Evolutionary conservation across 2,888 invertebrate genomes (phyloP).

Genomic region (Cerastoderma edule): DNA sequence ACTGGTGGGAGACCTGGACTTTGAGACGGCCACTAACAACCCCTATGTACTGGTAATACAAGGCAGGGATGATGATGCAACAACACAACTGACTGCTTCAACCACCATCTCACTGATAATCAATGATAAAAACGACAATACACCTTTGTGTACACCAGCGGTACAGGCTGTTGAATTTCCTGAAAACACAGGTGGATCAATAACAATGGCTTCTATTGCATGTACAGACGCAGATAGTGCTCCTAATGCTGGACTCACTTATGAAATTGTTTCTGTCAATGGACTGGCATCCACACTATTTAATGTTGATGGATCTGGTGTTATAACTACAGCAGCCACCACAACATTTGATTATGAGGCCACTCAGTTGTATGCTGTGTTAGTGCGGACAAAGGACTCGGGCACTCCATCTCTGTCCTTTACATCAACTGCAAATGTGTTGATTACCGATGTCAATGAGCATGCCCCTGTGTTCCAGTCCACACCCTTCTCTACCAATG

Average conservation of each 20-base stretch:
- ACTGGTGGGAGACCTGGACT: constrained; percentile 65
- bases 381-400: constrained; percentile 63
- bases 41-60: constrained; percentile 48
- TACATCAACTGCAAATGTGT: constrained; percentile 42
- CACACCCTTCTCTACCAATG: constrained; percentile 56
- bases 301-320: constrained; percentile 57
- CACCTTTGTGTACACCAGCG: constrained; percentile 63
- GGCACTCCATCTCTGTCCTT: constrained; percentile 53
- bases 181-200: constrained; percentile 55
- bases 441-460: constrained; percentile 65
- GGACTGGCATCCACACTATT: constrained; percentile 62
- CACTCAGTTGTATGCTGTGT: constrained; percentile 55
- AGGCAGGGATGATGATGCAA: constrained; percentile 63
- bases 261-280: constrained; percentile 52
- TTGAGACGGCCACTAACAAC: constrained; percentile 66
- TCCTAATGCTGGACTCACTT: constrained; percentile 49
- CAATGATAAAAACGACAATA: constrained; percentile 91
- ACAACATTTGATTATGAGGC: constrained; percentile 70
- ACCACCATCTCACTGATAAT: constrained; percentile 93
- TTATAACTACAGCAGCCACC: constrained; percentile 48
- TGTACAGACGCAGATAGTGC: constrained; percentile 68
- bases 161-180: constrained; percentile 59
- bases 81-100: constrained; percentile 86
- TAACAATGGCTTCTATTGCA: constrained; percentile 52
- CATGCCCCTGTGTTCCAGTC: constrained; percentile 57